phyloP scores from a whole-genome alignment of 2,113 vertebrate genomes.

The Oostethus manadensis region DNA sequence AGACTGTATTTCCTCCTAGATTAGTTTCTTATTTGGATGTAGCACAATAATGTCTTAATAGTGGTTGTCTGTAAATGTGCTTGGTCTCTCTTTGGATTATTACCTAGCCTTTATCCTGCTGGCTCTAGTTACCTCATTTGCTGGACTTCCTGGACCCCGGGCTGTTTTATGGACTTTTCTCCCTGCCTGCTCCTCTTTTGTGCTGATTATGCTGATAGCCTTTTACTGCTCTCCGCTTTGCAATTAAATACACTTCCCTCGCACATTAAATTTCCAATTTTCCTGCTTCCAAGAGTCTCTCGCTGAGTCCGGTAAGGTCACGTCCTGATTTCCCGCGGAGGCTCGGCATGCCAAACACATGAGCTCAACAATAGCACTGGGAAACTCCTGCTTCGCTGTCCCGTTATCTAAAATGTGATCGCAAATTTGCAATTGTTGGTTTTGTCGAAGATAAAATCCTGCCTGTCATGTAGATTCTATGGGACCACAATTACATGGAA shows the following conservation, averaged over 20 bases:
- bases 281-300: background rate
- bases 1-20: too few relatives aligned
- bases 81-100: background rate
- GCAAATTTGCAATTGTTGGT: background rate
- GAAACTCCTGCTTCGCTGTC: background rate
- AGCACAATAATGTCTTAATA: too few relatives aligned
- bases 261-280: constrained; percentile 1
- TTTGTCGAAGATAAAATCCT: background rate
- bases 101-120: background rate
- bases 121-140: background rate
- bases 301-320: background rate
- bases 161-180: constrained; percentile 6
- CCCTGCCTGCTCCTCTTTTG: background rate
- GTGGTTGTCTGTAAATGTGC: background rate
- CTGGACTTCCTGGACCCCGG: background rate
- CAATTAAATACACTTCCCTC: constrained; percentile 1
- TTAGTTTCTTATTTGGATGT: too few relatives aligned
- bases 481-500: background rate
- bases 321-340: background rate
- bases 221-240: constrained; percentile 6
- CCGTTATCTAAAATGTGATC: background rate
- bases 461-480: background rate
- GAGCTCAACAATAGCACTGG: background rate
- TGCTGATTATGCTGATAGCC: constrained; percentile 5
- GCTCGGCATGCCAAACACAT: background rate